These are phyloP conservation scores for Onychomys leucogaster DNA, from an alignment of 2,797 vertebrate species.

Conservation along the genomic window DNA sequence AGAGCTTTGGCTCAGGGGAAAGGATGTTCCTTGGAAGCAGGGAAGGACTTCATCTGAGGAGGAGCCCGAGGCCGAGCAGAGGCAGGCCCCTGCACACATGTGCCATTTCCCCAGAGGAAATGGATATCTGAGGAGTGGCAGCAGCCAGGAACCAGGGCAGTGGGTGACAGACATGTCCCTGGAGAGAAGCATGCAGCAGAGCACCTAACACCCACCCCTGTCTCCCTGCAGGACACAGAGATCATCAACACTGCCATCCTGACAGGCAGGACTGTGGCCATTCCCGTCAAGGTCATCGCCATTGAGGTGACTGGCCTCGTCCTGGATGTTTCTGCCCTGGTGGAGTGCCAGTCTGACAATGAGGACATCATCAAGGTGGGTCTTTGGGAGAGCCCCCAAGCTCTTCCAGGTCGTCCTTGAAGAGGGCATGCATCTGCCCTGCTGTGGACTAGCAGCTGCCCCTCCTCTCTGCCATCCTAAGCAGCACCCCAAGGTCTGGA, in stretches of 20 bases:
- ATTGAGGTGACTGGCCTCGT: conserved; percentile 94
- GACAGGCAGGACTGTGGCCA: conserved; percentile 96
- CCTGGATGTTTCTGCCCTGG: conserved; percentile 93
- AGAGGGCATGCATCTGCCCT: neutral
- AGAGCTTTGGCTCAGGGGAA: neutral
- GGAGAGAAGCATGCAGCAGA: neutral
- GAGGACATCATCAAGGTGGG: conserved; percentile 98
- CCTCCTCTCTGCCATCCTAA: neutral
- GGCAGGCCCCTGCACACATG: rapidly evolving
- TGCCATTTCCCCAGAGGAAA: neutral
- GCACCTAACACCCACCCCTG: no score
- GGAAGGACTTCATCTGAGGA: neutral
- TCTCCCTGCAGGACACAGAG: conserved; percentile 93
- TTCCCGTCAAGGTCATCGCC: conserved; percentile 98
- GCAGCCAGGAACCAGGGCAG: neutral
- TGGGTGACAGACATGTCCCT: rapidly evolving
- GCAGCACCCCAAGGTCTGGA: neutral
- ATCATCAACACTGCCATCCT: conserved; percentile 99
- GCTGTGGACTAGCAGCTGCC: no score
- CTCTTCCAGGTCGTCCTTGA: neutral
- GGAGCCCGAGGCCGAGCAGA: rapidly evolving
- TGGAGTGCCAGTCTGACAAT: conserved; percentile 96
- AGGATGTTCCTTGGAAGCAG: neutral
- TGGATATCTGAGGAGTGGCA: neutral
- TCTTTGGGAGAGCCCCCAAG: neutral